These are phyloP conservation scores for Polypedilum pembai DNA, from an alignment of 1,140 invertebrate species.

Conservation along the genomic window DNA sequence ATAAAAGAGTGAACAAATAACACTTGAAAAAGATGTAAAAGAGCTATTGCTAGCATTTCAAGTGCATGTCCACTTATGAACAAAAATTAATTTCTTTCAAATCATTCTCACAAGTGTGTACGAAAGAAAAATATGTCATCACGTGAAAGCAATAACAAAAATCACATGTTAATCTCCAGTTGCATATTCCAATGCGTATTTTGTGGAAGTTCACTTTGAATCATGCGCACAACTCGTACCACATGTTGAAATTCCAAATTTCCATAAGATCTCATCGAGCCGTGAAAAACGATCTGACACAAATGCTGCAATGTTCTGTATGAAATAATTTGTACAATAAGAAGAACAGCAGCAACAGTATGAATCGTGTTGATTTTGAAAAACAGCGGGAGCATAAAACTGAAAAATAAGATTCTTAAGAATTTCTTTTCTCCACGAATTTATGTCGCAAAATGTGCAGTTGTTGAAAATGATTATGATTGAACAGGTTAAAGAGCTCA, in stretches of 20 bases:
- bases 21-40: too few relatives aligned
- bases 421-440: background rate
- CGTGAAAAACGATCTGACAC: background rate
- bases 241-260: background rate
- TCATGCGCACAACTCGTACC: background rate
- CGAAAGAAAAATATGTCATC: background rate
- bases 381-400: background rate
- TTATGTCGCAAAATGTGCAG: background rate
- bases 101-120: background rate
- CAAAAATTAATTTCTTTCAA: background rate
- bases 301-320: background rate
- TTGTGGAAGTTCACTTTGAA: background rate
- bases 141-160: background rate
- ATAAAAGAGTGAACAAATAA: too few relatives aligned
- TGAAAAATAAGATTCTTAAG: too few relatives aligned
- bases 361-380: background rate
- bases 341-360: conserved; percentile 2
- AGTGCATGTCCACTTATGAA: background rate
- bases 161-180: conserved; percentile 6
- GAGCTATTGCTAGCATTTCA: too few relatives aligned
- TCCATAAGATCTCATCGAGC: background rate
- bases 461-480: background rate
- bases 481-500: background rate
- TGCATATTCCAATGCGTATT: too few relatives aligned
- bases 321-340: conserved; percentile 7